Conservation (phyloP, 2,888 invertebrate species). For the Smittia sp. region DNA sequence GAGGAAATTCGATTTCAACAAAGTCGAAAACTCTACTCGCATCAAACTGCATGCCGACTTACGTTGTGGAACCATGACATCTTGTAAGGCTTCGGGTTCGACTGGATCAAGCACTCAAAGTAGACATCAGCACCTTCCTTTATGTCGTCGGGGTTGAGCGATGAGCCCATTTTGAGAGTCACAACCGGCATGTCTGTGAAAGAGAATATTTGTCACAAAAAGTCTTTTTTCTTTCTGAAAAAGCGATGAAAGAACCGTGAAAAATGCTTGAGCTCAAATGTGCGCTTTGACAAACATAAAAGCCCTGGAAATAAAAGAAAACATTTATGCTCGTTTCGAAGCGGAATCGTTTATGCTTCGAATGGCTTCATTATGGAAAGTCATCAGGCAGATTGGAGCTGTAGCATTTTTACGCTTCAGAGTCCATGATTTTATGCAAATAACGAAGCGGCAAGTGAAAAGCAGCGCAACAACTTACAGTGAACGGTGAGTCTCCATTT, state of each 20-base stretch:
- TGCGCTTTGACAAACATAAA: too few species aligned
- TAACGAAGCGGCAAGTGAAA: background rate
- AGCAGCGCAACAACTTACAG: constrained; percentile 65
- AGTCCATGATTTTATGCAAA: background rate
- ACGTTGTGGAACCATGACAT: constrained; percentile 86
- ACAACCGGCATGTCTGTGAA: constrained; percentile 74
- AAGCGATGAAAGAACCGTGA: background rate
- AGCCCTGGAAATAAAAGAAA: too few species aligned
- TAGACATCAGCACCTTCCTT: constrained; percentile 89
- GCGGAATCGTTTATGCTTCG: background rate
- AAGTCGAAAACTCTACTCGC: constrained; percentile 37
- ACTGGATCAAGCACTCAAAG: constrained; percentile 80
- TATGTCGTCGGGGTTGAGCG: constrained; percentile 79
- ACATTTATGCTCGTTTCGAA: background rate
- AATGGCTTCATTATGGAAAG: constrained; percentile 28
- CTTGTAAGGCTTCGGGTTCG: constrained; percentile 80
- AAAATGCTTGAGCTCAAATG: background rate
- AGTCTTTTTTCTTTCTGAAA: background rate
- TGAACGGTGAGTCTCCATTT: constrained; percentile 84
- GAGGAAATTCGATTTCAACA: constrained; percentile 43
- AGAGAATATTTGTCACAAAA: background rate
- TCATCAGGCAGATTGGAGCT: background rate
- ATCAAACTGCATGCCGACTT: constrained; percentile 54
- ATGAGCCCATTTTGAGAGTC: constrained; percentile 78
- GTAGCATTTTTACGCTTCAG: too few species aligned